These are phyloP conservation scores for Onchidella celtica DNA, from an alignment of 2,888 invertebrate species.

Conservation along the genomic window DNA sequence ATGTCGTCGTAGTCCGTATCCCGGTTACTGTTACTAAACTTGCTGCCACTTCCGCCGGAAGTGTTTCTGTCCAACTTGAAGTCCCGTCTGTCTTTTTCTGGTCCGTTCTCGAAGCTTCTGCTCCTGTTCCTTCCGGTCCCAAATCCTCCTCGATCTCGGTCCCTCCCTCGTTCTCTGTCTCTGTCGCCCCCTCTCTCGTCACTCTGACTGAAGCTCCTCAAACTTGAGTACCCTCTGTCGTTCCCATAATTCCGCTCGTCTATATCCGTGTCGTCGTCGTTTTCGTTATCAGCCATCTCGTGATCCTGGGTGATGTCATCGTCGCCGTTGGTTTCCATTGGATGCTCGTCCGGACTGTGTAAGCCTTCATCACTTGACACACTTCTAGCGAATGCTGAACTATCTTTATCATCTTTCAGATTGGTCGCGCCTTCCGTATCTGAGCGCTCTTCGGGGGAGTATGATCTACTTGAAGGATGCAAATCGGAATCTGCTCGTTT, in stretches of 20 bases:
- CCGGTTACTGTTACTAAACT: conserved; percentile 58
- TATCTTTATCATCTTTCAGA: conserved; percentile 32
- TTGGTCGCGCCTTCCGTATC: conserved; percentile 28
- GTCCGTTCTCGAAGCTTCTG: conserved; percentile 7
- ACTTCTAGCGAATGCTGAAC: conserved; percentile 55
- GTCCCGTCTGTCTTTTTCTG: conserved; percentile 18
- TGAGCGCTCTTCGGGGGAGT: conserved; percentile 46
- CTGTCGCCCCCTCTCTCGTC: conserved; percentile 22
- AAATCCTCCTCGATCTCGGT: conserved; percentile 17
- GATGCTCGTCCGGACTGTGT: conserved; percentile 60
- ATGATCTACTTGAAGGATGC: conserved; percentile 20
- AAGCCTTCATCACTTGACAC: conserved; percentile 71
- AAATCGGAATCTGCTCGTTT: conserved; percentile 28
- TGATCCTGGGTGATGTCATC: conserved; percentile 28
- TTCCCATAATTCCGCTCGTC: conserved; percentile 19
- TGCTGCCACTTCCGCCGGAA: conserved; percentile 30
- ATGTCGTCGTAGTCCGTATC: conserved; percentile 58
- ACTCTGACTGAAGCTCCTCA: conserved; percentile 24
- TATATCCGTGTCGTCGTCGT: conserved; percentile 36
- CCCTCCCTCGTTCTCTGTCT: conserved; percentile 26
- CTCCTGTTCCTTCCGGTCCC: neutral
- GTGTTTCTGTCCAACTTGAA: conserved; percentile 9
- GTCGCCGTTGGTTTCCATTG: conserved; percentile 35
- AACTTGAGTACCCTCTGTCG: conserved; percentile 13
- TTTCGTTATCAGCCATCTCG: conserved; percentile 36